Conservation (phyloP, 2,797 vertebrate genomes). For the Natrix natrix region DNA sequence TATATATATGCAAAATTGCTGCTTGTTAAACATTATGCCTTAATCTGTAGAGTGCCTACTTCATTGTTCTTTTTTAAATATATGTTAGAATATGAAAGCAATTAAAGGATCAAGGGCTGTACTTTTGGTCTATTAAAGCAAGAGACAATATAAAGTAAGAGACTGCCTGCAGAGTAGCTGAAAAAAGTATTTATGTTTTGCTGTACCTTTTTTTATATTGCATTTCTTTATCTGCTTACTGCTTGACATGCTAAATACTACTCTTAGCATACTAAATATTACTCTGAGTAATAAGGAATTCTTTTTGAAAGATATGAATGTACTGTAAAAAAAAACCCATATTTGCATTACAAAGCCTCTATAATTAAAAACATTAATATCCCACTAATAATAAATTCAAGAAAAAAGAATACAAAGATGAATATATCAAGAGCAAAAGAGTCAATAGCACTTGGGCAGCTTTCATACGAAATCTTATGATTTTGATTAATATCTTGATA, state of each 20-base stretch:
- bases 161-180: background rate
- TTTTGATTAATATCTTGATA: background rate
- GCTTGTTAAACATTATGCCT: background rate
- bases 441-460: background rate
- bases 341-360: background rate
- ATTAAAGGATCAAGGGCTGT: background rate
- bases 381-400: background rate
- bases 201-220: background rate
- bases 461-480: background rate
- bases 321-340: background rate
- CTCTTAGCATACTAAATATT: background rate
- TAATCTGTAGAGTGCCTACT: slow-evolving; percentile 15
- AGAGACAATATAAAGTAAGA: slow-evolving; percentile 10
- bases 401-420: background rate
- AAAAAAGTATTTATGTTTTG: background rate
- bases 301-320: background rate
- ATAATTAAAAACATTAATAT: background rate
- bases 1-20: slow-evolving; percentile 12
- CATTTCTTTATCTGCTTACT: background rate
- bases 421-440: background rate
- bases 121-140: slow-evolving; percentile 14
- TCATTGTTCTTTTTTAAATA: slow-evolving; percentile 18
- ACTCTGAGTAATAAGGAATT: background rate
- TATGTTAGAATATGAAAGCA: slow-evolving; percentile 3
- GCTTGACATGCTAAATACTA: background rate